Evolutionary conservation across 2,888 invertebrate species (phyloP).

Genomic region (Caradrina clavipalpis): DNA sequence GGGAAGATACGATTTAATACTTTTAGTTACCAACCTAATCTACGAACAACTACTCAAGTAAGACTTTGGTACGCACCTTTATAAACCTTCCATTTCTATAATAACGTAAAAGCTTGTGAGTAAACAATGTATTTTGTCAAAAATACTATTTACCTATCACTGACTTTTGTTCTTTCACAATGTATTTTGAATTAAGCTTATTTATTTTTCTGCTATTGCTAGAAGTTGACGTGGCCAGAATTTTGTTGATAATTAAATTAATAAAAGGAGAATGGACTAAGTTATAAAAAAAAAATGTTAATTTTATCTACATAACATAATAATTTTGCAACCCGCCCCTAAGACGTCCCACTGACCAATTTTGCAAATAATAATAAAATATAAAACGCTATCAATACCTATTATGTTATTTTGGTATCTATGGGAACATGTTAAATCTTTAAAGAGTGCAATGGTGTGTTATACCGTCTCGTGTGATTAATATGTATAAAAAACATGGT

Average conservation of each 20-base stretch:
- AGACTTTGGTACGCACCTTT: constrained; percentile 1
- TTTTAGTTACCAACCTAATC: no score
- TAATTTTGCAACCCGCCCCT: no score
- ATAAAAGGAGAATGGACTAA: neutral
- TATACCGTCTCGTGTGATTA: neutral
- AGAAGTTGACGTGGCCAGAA: constrained; percentile 34
- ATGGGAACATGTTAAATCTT: constrained; percentile 26
- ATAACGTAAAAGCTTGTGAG: neutral
- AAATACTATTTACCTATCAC: neutral
- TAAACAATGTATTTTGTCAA: neutral
- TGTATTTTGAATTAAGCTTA: constrained; percentile 15
- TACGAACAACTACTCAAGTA: neutral
- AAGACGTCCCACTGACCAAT: no score
- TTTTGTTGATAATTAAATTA: neutral
- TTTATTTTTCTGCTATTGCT: constrained; percentile 13
- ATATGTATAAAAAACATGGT: neutral
- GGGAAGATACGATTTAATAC: no score
- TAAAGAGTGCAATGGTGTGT: neutral
- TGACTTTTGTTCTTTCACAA: constrained; percentile 8
- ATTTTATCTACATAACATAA: neutral
- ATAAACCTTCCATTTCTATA: neutral
- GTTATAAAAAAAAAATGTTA: neutral
- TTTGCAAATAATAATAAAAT: constrained; percentile 9
- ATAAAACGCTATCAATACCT: neutral
- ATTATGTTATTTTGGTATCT: constrained; percentile 35